These are phyloP conservation scores for Euplexia lucipara DNA, from an alignment of 2,888 invertebrate genomes.

Conservation along the genomic window DNA sequence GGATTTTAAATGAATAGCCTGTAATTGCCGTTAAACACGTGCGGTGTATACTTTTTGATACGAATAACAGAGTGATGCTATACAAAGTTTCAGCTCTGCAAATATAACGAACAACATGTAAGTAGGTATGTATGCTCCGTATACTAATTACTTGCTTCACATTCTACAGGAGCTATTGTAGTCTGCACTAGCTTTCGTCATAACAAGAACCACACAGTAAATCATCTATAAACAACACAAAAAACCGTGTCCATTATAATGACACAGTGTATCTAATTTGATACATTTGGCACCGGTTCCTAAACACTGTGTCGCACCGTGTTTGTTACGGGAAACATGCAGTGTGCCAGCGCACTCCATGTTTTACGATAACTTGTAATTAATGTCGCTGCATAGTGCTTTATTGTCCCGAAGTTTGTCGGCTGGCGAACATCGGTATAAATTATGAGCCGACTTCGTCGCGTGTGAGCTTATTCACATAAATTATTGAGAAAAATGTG, in stretches of 20 bases:
- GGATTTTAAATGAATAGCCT: constrained; percentile 37
- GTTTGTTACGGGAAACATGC: constrained; percentile 70
- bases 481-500: constrained; percentile 78
- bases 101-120: not conserved
- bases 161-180: not conserved
- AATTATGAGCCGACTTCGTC: constrained; percentile 76
- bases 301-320: constrained; percentile 62
- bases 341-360: constrained; percentile 68
- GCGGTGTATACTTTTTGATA: constrained; percentile 23
- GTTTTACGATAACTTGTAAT: constrained; percentile 85
- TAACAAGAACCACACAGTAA: constrained; percentile 8
- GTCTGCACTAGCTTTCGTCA: not conserved
- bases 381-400: constrained; percentile 83
- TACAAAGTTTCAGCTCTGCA: not conserved
- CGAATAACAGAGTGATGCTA: constrained; percentile 9
- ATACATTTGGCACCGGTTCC: constrained; percentile 54
- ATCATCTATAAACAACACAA: constrained; percentile 17
- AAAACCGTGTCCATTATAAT: constrained; percentile 34
- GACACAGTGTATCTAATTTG: constrained; percentile 50
- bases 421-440: constrained; percentile 71
- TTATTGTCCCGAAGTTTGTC: constrained; percentile 80
- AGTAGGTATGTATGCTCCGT: not conserved
- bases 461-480: constrained; percentile 73
- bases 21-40: constrained; percentile 35
- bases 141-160: not conserved